Evolutionary conservation across 2,113 vertebrate species (phyloP).

Genomic region (Lucifuga dentata): DNA sequence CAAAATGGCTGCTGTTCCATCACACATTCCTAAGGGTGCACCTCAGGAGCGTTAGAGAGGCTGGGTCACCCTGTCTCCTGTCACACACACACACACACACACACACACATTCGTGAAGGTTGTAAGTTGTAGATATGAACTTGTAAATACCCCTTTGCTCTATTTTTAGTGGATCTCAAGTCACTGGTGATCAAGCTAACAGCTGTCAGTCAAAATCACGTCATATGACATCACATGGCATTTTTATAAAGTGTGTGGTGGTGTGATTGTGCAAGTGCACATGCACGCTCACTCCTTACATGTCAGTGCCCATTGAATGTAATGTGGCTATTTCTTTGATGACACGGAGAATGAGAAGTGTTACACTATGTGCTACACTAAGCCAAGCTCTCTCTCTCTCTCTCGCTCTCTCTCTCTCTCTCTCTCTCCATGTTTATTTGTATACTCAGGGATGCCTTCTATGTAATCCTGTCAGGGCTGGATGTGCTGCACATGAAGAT

Average conservation of each 20-base stretch:
- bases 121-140: constrained; percentile 18
- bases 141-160: constrained; percentile 34
- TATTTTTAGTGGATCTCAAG: constrained; percentile 62
- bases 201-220: constrained; percentile 60
- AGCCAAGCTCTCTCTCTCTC: constrained; percentile 20
- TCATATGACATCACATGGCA: constrained; percentile 24
- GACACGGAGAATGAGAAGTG: neutral
- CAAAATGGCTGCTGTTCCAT: constrained; percentile 19
- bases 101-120: neutral
- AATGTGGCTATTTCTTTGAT: neutral
- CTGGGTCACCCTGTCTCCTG: constrained; percentile 33
- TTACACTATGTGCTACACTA: neutral
- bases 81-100: constrained; percentile 5
- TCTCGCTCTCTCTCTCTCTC: too few species aligned
- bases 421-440: too few species aligned
- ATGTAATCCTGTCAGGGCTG: constrained; percentile 19
- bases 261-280: neutral
- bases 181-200: constrained; percentile 20
- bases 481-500: constrained; percentile 24
- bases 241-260: neutral
- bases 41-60: constrained; percentile 29
- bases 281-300: neutral
- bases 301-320: neutral
- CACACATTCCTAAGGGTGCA: constrained; percentile 45
- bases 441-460: constrained; percentile 43